Base-by-base conservation (phyloP, 2,797 vertebrate species). In the Sphaeramia orbicularis region DNA sequence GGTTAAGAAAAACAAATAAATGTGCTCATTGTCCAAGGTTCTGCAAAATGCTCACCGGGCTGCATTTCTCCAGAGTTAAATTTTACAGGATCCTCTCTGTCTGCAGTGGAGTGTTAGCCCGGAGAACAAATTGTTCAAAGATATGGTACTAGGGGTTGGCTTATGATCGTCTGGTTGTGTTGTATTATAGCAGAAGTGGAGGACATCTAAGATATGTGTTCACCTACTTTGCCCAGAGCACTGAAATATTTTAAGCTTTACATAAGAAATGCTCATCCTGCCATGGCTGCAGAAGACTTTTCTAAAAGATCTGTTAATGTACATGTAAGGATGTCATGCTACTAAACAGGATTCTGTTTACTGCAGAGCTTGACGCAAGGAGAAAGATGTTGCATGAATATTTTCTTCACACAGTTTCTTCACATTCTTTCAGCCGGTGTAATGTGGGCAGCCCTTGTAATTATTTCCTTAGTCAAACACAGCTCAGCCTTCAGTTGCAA, bases 301-400 rank as follows among this genome's bases (percentile, higher is more conserved):
- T 63, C 36, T 69, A 67, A 63, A 60, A 58, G 40, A 21, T n/a
- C 12, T 61, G 53, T 21, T 30, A 16, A 27, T 53, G 14, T 57
- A 32, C 16, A 65, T 42, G 24, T 4, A 18, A 47, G 42, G 32
- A 44, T 4, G 53, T 55, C n/a, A 38, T 55, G 54, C n/a, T 35
- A 8, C 12, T 43, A 38, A 42, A 30, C 13, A 24, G 21, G 7
- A n/a, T 64, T 64, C 10, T 48, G 59, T 57, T 71, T 50, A 59
- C 58, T 18, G 11, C 52, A 50, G 21, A 30, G 48, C 42, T 53
- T 35, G 14, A 19, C 42, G 62, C 54, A 44, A 35, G 30, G 63
- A 10, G 55, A 18, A 77, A 62, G 70, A 5, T 44, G 49, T 30
- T 38, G 47, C 30, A 3, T 53, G 45, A 60, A 56, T 66, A 42